A percentile compares a stretch with the other conserved stretches of the same genome.
Conservation (phyloP, 2,888 invertebrate genomes). For the Drosophila merina region DNA sequence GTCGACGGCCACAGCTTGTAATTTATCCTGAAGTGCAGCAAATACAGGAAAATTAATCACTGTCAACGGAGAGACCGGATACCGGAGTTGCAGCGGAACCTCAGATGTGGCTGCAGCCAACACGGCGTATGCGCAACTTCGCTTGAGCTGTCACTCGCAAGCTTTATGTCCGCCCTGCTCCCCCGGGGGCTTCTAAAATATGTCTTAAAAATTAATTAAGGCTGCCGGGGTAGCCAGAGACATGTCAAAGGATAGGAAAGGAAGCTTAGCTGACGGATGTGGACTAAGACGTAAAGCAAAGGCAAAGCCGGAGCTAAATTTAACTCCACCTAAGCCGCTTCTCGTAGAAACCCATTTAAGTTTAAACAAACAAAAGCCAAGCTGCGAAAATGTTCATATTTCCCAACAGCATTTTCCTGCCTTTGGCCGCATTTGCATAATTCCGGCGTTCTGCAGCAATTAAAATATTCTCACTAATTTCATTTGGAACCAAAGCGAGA, state of each 20-base stretch:
- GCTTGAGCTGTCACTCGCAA: constrained; percentile 31
- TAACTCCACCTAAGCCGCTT: constrained; percentile 19
- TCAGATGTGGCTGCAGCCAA: constrained; percentile 18
- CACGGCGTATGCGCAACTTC: constrained; percentile 61
- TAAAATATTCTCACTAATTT: constrained; percentile 67
- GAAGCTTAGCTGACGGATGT: constrained; percentile 35
- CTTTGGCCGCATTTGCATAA: constrained; percentile 28
- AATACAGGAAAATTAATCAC: constrained; percentile 61
- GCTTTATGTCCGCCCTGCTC: background rate
- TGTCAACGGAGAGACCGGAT: constrained; percentile 39
- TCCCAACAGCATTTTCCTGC: constrained; percentile 17
- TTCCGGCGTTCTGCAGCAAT: constrained; percentile 39
- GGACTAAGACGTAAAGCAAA: constrained; percentile 1
- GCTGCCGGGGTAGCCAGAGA: constrained; percentile 2
- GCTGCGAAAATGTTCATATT: constrained; percentile 25
- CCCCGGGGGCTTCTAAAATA: constrained; percentile 37
- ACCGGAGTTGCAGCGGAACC: constrained; percentile 38
- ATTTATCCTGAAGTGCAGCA: constrained; percentile 26
- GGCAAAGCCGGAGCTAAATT: constrained; percentile 23
- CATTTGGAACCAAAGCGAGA: constrained; percentile 23
- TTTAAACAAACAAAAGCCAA: constrained; percentile 21
- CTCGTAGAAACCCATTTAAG: constrained; percentile 3
- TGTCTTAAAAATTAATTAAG: constrained; percentile 73
- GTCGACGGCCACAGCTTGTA: constrained; percentile 13
- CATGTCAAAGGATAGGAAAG: constrained; percentile 16